Evolutionary conservation across 2,113 vertebrate genomes (phyloP).

Genomic region (Sturnira hondurensis): DNA sequence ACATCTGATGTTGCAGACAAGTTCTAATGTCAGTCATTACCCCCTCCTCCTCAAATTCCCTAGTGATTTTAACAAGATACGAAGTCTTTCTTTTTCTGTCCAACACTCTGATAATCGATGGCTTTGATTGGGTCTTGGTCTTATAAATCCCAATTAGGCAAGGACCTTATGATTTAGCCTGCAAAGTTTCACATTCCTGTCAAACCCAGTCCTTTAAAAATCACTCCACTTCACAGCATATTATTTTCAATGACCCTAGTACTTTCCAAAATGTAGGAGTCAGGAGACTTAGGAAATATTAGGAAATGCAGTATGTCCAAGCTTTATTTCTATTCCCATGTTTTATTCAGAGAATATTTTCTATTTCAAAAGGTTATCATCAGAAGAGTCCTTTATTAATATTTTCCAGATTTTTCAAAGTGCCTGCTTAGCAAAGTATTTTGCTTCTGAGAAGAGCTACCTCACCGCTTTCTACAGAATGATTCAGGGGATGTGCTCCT

Average conservation of each 20-base stretch:
- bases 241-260: not conserved
- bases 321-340: not conserved
- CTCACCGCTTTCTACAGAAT: not conserved
- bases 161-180: not conserved
- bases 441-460: not conserved
- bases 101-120: not conserved
- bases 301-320: not conserved
- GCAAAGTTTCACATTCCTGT: not conserved
- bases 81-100: not conserved
- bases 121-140: not conserved
- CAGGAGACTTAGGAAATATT: not conserved
- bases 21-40: constrained; percentile 31
- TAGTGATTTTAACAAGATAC: not conserved
- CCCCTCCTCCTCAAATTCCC: not conserved
- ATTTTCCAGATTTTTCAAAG: not conserved
- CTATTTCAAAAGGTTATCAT: not conserved
- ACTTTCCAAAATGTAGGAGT: not conserved
- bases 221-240: not conserved
- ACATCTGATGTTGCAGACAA: constrained; percentile 19
- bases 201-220: not conserved
- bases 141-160: constrained; percentile 24
- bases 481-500: not conserved
- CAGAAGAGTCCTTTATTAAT: not conserved
- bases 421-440: not conserved
- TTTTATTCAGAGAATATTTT: not conserved